Evolutionary conservation across 2,113 vertebrate species (phyloP).

Genomic region (Oncorhynchus mykiss): DNA sequence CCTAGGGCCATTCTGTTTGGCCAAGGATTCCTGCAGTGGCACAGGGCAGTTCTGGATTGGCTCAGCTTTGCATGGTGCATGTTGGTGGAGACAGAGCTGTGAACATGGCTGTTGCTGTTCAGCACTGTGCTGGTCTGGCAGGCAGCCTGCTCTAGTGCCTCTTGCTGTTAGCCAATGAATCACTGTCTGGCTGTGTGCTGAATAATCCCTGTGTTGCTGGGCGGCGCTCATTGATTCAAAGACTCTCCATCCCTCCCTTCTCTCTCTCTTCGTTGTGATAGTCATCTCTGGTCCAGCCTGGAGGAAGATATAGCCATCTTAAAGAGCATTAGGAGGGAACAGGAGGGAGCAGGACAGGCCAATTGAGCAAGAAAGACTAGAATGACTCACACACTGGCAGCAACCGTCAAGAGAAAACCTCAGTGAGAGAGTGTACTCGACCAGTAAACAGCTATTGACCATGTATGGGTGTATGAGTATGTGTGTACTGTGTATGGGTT

Average conservation of each 20-base stretch:
- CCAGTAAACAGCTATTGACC: background rate
- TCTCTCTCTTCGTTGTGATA: conserved; percentile 24
- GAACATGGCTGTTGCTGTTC: background rate
- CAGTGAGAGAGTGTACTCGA: background rate
- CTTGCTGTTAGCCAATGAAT: conserved; percentile 37
- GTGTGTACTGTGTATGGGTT: conserved; percentile 16
- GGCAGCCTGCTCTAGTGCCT: conserved; percentile 14
- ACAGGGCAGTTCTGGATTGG: too few relatives aligned
- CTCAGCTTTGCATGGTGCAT: background rate
- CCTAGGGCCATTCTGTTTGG: conserved; percentile 11
- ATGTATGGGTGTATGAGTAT: conserved; percentile 25
- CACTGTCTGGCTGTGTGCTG: conserved; percentile 56
- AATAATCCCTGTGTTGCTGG: conserved; percentile 47
- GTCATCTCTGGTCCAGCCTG: background rate
- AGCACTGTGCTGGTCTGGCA: background rate
- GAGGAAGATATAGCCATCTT: background rate
- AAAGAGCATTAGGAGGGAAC: background rate
- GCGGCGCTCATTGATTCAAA: conserved; percentile 48
- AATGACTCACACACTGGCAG: background rate
- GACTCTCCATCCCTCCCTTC: background rate
- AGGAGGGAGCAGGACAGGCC: background rate
- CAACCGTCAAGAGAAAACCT: background rate
- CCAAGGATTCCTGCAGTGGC: conserved; percentile 48
- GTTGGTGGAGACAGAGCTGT: background rate
- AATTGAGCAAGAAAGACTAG: background rate